Evolutionary conservation across 2,797 vertebrate genomes (phyloP), one percentile per base, ranked within the genome.

Genomic region (Echeneis naucrates): DNA sequence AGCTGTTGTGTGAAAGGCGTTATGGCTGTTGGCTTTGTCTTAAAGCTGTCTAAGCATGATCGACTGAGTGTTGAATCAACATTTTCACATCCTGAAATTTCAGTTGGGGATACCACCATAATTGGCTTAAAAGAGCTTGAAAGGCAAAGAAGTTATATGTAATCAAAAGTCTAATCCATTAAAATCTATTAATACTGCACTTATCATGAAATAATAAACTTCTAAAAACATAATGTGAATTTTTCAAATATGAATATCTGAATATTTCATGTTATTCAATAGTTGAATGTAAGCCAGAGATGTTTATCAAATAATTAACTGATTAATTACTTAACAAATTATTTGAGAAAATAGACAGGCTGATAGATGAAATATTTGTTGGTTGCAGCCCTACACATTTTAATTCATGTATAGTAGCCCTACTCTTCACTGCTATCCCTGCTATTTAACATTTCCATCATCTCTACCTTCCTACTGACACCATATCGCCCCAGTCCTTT

Each of bases 401-500:
- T 37, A 21, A 57, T 65, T 10, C 8, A 40, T 32, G 35, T 40
- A 59, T n/a, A n/a, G 6, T 30, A 57, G 2, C 33, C 21, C 45
- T 13, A 35, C 40, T 53, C 50, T 16, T 59, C 24, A 26, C 35
- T 50, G 24, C 51, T 33, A 21, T 26, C 57, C 11, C 50, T 56
- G n/a, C 45, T 47, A 53, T 17, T 53, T 54, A 44, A 30, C 45
- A 73, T 55, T 26, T 79, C 44, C 45, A 60, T 69, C 56, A 80
- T 72, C 23, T 5, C 2, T 13, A 37, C 61, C 68, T 74, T 79
- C 61, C 50, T 77, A 77, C 60, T 68, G 27, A 85, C 68, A 51
- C 47, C 11, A 19, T 63, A 37, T 70, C 66, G 45, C 54, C 69
- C 57, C 26, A 37, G 26, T 77, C 50, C 72, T 78, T 68, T 63